Conservation (phyloP, 2,113 vertebrate genomes). For the Prunella fulvescens region DNA sequence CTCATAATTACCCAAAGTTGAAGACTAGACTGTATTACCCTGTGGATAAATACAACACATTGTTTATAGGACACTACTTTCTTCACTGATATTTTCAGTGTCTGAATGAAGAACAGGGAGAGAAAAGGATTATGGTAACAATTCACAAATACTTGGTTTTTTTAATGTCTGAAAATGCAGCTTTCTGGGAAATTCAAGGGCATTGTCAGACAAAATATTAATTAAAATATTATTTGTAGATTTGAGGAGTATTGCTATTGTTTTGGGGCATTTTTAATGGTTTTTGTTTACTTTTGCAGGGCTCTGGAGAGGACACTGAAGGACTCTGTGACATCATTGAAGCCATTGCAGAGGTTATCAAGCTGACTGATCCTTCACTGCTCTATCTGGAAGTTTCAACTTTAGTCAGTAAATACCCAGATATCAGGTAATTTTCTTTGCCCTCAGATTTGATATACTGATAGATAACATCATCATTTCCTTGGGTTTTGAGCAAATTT, state of each 20-base stretch:
- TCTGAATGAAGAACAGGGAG: background rate
- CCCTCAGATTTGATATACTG: background rate
- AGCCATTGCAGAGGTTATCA: constrained; percentile 94
- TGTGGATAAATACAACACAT: background rate
- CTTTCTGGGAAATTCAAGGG: background rate
- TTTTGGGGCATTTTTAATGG: background rate
- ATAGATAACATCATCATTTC: background rate
- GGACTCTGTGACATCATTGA: constrained; percentile 87
- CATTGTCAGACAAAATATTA: background rate
- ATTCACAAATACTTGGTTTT: background rate
- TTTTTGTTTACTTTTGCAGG: constrained; percentile 43
- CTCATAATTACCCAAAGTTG: background rate
- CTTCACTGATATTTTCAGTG: background rate
- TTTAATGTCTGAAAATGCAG: background rate
- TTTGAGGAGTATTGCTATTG: background rate
- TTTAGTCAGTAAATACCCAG: constrained; percentile 94
- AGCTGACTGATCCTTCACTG: constrained; percentile 94
- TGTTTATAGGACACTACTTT: background rate
- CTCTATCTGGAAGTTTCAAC: constrained; percentile 95
- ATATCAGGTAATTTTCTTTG: constrained; percentile 84
- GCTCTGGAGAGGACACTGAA: constrained; percentile 82
- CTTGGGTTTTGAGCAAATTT: background rate
- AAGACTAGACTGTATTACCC: background rate
- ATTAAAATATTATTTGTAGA: background rate
- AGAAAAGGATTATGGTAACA: background rate